Base-by-base conservation (phyloP, 2,797 vertebrate species). In the Sphenopsis melanotis region DNA sequence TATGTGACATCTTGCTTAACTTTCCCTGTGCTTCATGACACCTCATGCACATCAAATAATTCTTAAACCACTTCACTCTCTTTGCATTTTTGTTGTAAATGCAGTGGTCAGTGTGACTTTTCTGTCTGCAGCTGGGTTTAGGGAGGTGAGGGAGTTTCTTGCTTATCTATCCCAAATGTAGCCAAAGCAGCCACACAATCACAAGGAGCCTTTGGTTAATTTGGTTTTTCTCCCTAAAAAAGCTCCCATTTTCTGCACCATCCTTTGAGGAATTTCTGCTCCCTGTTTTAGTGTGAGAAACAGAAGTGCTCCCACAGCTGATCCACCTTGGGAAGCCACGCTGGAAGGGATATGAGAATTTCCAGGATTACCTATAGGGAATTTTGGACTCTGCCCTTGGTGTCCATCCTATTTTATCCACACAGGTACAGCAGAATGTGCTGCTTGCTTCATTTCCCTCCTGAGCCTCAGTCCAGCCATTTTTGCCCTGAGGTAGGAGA, bases 271-370 rank as follows among this genome's bases (percentile, higher is more conserved):
- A 52, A 23, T 44, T 74, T 26, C 64, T 50, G 20, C 11, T 56
- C 21, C 16, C 17, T 39, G 4, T 30, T 55, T 90, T 41, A 59
- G 69, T 59, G 32, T n/a, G 10, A 72, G 52, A 64, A 61, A 50
- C 2, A 19, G 30, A 75, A 78, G 3, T 1, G 1, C 27, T 37
- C 7, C 6, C 29, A 16, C 29, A 49, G 13, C 7, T 3, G 0
- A 2, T 39, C 11, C 36, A 52, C 30, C 4, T 8, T 5, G 3
- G 34, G 24, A 61, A 39, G n/a, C 2, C 2, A 53, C 64, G 44
- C 5, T 34, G 42, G 39, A 12, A 27, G 26, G 23, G 29, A 42
- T 63, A 6, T 4, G 16, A 83, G 52, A 13, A 56, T 87, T 74
- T 21, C 69, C 24, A 86, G 55, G 8, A 55, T 23, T 56, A 86